Conservation (phyloP, 2,113 vertebrate species). For the Campylomormyrus tamandua region DNA sequence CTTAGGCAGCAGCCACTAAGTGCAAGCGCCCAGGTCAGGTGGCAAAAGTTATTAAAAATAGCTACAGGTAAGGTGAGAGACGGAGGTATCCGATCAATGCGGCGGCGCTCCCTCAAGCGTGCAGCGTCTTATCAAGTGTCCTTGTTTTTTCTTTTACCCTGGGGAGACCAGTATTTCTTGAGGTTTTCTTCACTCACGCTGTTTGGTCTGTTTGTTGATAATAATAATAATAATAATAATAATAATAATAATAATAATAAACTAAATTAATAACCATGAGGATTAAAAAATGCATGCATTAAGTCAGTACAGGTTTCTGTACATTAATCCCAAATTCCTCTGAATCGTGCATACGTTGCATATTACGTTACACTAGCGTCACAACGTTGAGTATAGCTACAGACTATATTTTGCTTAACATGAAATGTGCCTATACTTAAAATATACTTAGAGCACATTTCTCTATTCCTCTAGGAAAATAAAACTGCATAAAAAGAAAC, state of each 20-base stretch:
- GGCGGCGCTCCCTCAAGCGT: slow-evolving; percentile 30
- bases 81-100: slow-evolving; percentile 37
- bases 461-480: not conserved
- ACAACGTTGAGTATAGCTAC: not conserved
- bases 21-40: slow-evolving; percentile 9
- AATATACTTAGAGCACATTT: not conserved
- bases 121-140: slow-evolving; percentile 30
- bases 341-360: not conserved
- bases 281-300: not conserved
- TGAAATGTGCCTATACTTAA: not conserved
- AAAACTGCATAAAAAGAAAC: not conserved
- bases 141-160: not conserved
- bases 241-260: not conserved
- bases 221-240: too few relatives aligned
- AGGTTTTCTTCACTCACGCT: not conserved
- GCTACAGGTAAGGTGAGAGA: slow-evolving; percentile 29
- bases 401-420: not conserved
- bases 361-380: not conserved
- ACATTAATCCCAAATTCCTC: not conserved
- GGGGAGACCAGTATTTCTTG: not conserved
- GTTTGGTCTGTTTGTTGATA: slow-evolving; percentile 28
- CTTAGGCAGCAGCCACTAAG: not conserved
- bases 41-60: slow-evolving; percentile 27
- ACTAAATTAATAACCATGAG: not conserved
- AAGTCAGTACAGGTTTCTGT: not conserved